These are phyloP conservation scores for Chorisops tibialis DNA, from an alignment of 2,888 invertebrate genomes.

Conservation along the genomic window DNA sequence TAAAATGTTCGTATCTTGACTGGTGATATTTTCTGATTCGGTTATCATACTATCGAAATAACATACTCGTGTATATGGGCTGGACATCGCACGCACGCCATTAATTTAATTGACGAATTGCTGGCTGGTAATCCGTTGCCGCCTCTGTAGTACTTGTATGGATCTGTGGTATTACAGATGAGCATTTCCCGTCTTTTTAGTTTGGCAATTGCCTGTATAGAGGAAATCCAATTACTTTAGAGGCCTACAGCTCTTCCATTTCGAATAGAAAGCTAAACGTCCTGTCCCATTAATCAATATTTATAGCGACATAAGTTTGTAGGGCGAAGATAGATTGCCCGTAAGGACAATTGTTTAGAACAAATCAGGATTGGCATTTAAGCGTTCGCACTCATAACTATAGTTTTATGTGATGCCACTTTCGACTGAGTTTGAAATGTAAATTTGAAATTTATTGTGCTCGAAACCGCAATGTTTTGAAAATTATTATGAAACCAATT, in stretches of 20 bases:
- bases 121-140: slow-evolving; percentile 7
- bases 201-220: slow-evolving; percentile 12
- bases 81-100: slow-evolving; percentile 11
- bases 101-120: slow-evolving; percentile 26
- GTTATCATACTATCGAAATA: background rate
- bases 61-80: too few relatives aligned
- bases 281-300: slow-evolving; percentile 22
- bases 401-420: too few relatives aligned
- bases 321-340: slow-evolving; percentile 3
- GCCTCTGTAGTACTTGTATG: background rate
- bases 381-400: too few relatives aligned
- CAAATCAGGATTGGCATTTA: slow-evolving; percentile 3
- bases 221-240: slow-evolving; percentile 23
- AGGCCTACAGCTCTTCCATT: background rate
- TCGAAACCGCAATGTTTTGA: too few relatives aligned
- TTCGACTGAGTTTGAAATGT: too few relatives aligned
- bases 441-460: too few relatives aligned
- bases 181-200: slow-evolving; percentile 16
- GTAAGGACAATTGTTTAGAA: slow-evolving; percentile 4
- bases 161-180: background rate
- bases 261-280: background rate
- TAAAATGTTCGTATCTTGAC: too few relatives aligned
- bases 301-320: slow-evolving; percentile 23
- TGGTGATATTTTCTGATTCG: too few relatives aligned
- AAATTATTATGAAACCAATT: too few relatives aligned